Base-by-base conservation (phyloP, 2,888 invertebrate species). In the Orchesella flavescens region DNA sequence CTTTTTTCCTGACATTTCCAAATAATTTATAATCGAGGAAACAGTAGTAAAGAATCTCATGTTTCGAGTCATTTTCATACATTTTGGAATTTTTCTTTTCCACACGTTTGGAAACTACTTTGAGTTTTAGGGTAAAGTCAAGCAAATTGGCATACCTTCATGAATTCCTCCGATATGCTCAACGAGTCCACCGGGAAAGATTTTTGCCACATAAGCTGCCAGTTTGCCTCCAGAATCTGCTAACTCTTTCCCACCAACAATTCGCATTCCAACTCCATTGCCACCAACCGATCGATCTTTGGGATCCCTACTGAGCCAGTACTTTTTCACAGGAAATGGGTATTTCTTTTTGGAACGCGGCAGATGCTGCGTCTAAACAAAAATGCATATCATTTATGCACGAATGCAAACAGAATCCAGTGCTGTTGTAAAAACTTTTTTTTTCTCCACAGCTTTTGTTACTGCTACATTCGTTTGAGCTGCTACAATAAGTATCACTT, bases 181-280 rank as follows among this genome's bases (percentile, higher is more conserved):
- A 4, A 91, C 91, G 57, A 92, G 91, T 61, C 92, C 91, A 2
- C 91, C 92, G 21, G 91, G 91, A 87, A 91, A 92, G 63, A 93
- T 91, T 86, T 91, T 91, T 0, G 92, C 91, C 3, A 93, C 92
- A 89, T 91, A 93, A 13, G 93, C 92, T 59, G 92, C 92, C 65
- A 92, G 90, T 84, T 91, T 90, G 9, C 91, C 91, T 84, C 90
- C 90, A 1, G 90, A 89, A 13, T 91, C 91, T 15, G 91, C 91
- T 72, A 92, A 90, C 79, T 91, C 90, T 89, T 92, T 92, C 5
- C 93, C 93, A 15, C 93, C 93, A 43, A 92, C 91, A n/a, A 93
- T 91, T 89, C 92, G 91, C 91, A 93, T 91, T 13, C 93, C 93
- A 43, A 93, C 90, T 23, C 92, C 88, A 84, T 89, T 89, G 68